Percentiles rank a stretch among this genome's conserved stretches.
phyloP scores from a whole-genome alignment of 1,140 invertebrate genomes.

The Aphis gossypii region DNA sequence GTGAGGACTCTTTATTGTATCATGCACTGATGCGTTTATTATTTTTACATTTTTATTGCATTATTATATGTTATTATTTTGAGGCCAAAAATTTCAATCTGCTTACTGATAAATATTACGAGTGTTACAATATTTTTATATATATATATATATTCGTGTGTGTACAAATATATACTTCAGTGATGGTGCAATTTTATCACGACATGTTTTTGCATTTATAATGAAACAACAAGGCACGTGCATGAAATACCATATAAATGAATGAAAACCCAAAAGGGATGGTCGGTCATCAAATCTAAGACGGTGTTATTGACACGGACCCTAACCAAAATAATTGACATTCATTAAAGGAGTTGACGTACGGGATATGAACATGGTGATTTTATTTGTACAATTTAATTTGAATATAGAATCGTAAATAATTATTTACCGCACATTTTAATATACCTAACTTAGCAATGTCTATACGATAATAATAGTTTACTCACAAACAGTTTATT shows the following conservation, averaged over 20 bases:
- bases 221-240: conserved; percentile 25
- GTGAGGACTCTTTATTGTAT: neutral
- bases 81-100: neutral
- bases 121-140: too few species aligned
- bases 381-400: neutral
- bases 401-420: neutral
- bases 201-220: neutral
- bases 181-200: neutral
- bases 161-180: neutral
- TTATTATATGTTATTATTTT: neutral
- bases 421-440: too few species aligned
- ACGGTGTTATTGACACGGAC: neutral
- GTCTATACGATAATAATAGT: neutral
- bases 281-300: neutral
- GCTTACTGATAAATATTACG: neutral
- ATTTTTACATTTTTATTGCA: neutral
- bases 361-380: neutral
- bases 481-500: neutral
- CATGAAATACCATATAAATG: conserved; percentile 16
- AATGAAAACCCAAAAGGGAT: neutral
- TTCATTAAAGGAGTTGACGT: neutral
- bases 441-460: neutral
- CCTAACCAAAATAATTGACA: neutral
- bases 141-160: neutral
- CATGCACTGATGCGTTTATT: neutral